A percentile compares a stretch with the other conserved stretches of the same genome.
Evolutionary conservation across 2,113 vertebrate genomes (phyloP).

Genomic region (Chlorodrepanis virens): DNA sequence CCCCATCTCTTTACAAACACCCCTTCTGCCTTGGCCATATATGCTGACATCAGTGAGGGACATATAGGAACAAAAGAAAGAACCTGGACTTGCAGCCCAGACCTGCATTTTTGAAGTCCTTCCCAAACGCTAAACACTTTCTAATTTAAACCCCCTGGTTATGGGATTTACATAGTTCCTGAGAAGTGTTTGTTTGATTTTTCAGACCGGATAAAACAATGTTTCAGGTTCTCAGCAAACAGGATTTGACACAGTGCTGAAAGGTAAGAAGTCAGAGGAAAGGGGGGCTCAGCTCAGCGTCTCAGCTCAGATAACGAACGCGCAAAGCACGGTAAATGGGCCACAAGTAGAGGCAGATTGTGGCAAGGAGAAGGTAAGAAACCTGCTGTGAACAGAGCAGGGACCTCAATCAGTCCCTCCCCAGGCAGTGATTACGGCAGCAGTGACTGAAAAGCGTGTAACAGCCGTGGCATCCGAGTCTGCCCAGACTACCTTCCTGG

Average conservation of each 20-base stretch:
- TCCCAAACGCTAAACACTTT: neutral
- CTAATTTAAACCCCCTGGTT: neutral
- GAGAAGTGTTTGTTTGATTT: neutral
- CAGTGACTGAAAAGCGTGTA: slow-evolving; percentile 18
- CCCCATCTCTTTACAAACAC: neutral
- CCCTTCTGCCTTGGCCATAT: neutral
- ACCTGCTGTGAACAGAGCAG: neutral
- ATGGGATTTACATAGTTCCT: neutral
- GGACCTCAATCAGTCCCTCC: neutral
- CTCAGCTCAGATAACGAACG: neutral
- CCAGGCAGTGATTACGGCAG: neutral
- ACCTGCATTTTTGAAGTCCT: neutral
- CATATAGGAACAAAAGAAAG: neutral
- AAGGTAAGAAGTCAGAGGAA: neutral
- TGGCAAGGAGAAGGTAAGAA: neutral
- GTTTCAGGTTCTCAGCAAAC: neutral
- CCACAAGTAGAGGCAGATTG: slow-evolving; percentile 17
- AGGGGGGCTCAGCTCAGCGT: neutral
- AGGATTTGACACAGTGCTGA: slow-evolving; percentile 28
- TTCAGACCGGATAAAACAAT: neutral
- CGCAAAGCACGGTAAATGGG: neutral
- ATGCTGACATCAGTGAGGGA: neutral
- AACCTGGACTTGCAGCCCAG: neutral
- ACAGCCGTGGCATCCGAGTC: neutral
- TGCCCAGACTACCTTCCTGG: neutral